phyloP scores from a whole-genome alignment of 2,888 invertebrate species.

The Nemapogon koenigi region DNA sequence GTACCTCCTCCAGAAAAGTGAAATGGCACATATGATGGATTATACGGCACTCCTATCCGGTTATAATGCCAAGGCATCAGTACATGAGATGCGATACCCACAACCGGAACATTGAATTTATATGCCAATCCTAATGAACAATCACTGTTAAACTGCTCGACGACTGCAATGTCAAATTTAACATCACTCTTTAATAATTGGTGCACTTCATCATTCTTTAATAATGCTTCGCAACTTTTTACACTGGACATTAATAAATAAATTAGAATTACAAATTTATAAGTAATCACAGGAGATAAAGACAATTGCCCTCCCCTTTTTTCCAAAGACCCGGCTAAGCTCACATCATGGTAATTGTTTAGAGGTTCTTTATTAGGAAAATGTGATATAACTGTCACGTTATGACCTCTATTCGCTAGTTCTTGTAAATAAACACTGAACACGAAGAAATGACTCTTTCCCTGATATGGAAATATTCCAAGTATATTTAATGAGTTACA shows the following conservation, averaged over 20 bases:
- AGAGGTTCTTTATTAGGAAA: slow-evolving; percentile 57
- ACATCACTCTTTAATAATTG: slow-evolving; percentile 38
- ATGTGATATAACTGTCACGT: slow-evolving; percentile 71
- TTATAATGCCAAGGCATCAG: slow-evolving; percentile 68
- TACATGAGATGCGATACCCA: slow-evolving; percentile 63
- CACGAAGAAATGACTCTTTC: slow-evolving; percentile 74
- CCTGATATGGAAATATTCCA: slow-evolving; percentile 70
- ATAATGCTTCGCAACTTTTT: slow-evolving; percentile 36
- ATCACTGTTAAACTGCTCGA: slow-evolving; percentile 76
- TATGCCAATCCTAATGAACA: slow-evolving; percentile 72
- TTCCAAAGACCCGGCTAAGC: slow-evolving; percentile 36
- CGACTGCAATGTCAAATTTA: slow-evolving; percentile 71
- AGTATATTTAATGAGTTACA: slow-evolving; percentile 52
- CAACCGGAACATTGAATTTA: slow-evolving; percentile 67
- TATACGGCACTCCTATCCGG: slow-evolving; percentile 62
- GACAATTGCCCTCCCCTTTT: slow-evolving; percentile 26
- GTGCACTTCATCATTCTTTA: slow-evolving; percentile 38
- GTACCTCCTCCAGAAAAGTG: slow-evolving; percentile 55
- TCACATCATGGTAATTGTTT: slow-evolving; percentile 67
- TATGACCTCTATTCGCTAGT: slow-evolving; percentile 68
- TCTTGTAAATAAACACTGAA: slow-evolving; percentile 66
- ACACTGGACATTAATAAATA: slow-evolving; percentile 26
- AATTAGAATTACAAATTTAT: slow-evolving; percentile 19
- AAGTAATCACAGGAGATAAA: slow-evolving; percentile 20
- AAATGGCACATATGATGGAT: slow-evolving; percentile 63